Evolutionary conservation across 35 echinoderm and acorn worm genomes (phyloP), one percentile per base, ranked within the genome.

Genomic region (Chiridota heheva): DNA sequence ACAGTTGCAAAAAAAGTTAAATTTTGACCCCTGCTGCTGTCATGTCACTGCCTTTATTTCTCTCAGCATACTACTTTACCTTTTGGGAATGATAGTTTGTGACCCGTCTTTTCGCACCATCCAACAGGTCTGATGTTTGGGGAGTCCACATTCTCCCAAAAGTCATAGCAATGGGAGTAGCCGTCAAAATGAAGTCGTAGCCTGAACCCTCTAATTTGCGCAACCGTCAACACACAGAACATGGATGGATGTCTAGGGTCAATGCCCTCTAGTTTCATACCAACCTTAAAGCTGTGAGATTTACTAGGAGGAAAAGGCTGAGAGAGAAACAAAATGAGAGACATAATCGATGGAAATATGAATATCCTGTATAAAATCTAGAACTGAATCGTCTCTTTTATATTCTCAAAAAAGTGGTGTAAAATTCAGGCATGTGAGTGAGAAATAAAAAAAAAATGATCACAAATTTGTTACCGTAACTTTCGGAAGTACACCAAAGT

Each of bases 211-310:
- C 85, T 82, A 29, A 88, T 58, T 46, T 92, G 85, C 18, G 83
- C 73, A 10, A 98, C 86, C 1, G 84, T 85, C 46, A 98, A 66
- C 4, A 98, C 95, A 65, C 89, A 98, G 85, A 89, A 98, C 40
- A 98, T 85, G 26, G 89, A 91, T n/a, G 95, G 95, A 39, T 98
- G 95, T 49, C 89, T 98, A 17, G 95, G 95, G 76, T 98, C 95
- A 28, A 98, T 98, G 5, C 95, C 95, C 49, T 98, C 95, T 39
- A 98, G 39, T 63, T 92, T 98, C 93, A 92, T 98, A 20, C 95
- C 88, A 16, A 78, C 53, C 47, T 88, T 91, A 60, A 98, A 98
- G 36, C 74, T 74, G 56, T 98, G 91, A 20, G 75, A 78, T 60
- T 85, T 97, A n/a, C 70, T 60, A 5, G 72, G 69, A 4, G 95